phyloP scores from a whole-genome alignment of 2,888 invertebrate species.

The Liposcelis brunnea region DNA sequence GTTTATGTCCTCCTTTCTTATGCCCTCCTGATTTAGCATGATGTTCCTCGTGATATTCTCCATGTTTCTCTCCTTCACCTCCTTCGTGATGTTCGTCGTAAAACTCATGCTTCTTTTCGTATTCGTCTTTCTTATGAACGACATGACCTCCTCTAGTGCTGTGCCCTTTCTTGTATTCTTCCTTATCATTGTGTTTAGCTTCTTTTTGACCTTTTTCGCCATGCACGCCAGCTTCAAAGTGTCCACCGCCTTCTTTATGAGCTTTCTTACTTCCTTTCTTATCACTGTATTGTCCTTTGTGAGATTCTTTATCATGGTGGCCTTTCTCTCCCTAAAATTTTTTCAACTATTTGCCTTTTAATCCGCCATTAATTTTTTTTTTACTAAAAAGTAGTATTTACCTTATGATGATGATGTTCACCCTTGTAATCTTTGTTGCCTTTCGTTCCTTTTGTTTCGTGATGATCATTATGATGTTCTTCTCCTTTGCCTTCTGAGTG shows the following conservation, averaged over 20 bases:
- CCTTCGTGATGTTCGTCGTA: constrained; percentile 57
- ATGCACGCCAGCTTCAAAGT: constrained; percentile 2
- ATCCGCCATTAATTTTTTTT: background rate
- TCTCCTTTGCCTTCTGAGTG: background rate
- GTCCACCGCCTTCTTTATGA: constrained; percentile 7
- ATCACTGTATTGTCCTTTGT: constrained; percentile 2
- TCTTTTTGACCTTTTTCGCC: constrained; percentile 3
- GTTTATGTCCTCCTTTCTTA: constrained; percentile 17
- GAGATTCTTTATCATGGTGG: constrained; percentile 3
- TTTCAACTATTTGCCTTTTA: too few relatives aligned
- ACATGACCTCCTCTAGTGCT: constrained; percentile 7
- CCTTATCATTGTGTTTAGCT: constrained; percentile 2
- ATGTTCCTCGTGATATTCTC: constrained; percentile 38
- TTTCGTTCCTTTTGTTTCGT: background rate
- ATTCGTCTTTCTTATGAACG: constrained; percentile 37
- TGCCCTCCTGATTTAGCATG: constrained; percentile 27
- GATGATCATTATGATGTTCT: constrained; percentile 2
- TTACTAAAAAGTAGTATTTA: background rate
- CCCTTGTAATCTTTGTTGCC: constrained; percentile 1
- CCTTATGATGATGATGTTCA: constrained; percentile 5
- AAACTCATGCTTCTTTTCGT: constrained; percentile 56
- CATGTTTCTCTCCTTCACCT: constrained; percentile 45
- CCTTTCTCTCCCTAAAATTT: background rate
- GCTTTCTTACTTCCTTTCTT: constrained; percentile 4
- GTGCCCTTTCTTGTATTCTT: constrained; percentile 5